These are phyloP conservation scores for Sympetrum striolatum DNA, from an alignment of 2,888 invertebrate species.

Conservation along the genomic window DNA sequence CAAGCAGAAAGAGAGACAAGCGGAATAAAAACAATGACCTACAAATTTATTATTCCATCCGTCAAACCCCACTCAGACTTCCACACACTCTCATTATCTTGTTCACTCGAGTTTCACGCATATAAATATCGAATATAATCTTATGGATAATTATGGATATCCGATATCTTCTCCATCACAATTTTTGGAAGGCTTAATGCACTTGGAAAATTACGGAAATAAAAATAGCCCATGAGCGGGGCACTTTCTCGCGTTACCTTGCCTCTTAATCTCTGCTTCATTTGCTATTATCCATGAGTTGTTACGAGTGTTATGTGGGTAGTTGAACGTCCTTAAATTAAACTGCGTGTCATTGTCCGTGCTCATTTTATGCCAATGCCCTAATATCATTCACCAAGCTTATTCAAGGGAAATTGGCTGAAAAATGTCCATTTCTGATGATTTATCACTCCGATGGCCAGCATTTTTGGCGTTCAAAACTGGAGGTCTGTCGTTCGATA, in stretches of 20 bases:
- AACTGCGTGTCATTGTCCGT: background rate
- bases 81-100: background rate
- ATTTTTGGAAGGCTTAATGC: background rate
- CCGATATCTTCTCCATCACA: background rate
- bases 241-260: background rate
- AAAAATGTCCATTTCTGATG: background rate
- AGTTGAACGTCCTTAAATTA: constrained; percentile 12
- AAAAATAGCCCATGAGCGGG: background rate
- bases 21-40: constrained; percentile 1
- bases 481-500: background rate
- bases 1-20: background rate
- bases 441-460: background rate
- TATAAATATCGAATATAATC: background rate
- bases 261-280: constrained; percentile 27
- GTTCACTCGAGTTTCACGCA: background rate
- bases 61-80: background rate
- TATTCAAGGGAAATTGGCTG: background rate
- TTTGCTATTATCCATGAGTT: background rate
- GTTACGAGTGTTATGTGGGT: constrained; percentile 22
- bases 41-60: constrained; percentile 10
- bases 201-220: background rate
- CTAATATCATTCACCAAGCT: background rate
- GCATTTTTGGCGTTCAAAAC: background rate
- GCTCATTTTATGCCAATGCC: constrained; percentile 18
- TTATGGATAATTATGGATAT: background rate